These are phyloP conservation scores for Aphrophora alni DNA, from an alignment of 2,888 invertebrate species.

Conservation along the genomic window DNA sequence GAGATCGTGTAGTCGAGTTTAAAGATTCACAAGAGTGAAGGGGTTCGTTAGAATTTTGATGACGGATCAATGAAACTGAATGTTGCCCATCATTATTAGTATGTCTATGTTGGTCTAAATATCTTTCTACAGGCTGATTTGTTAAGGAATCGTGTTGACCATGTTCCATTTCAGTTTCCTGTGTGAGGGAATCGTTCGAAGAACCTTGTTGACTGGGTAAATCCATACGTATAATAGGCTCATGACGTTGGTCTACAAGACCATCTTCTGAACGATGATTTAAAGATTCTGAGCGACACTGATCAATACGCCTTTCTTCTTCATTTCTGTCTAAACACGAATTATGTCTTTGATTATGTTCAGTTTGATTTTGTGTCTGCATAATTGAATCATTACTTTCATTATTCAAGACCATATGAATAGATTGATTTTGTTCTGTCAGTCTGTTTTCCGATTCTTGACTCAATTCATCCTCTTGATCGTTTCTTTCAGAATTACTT, in stretches of 20 bases:
- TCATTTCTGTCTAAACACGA: neutral
- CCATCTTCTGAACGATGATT: neutral
- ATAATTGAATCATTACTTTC: neutral
- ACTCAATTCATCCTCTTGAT: constrained; percentile 49
- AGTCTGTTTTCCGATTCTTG: constrained; percentile 25
- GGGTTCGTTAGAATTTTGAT: neutral
- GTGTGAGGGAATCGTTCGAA: neutral
- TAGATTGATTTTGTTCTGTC: neutral
- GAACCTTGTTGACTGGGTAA: neutral
- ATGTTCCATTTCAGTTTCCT: neutral
- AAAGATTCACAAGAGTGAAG: neutral
- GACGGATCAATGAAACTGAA: neutral
- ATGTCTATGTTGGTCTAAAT: neutral
- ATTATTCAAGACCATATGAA: neutral
- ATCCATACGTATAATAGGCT: neutral
- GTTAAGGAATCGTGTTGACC: neutral
- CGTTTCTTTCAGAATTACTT: constrained; percentile 49
- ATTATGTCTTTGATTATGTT: neutral
- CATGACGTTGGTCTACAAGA: neutral
- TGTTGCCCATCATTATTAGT: neutral
- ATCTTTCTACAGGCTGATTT: neutral
- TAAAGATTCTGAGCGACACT: neutral
- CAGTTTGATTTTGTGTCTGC: neutral
- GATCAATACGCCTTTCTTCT: neutral
- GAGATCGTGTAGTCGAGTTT: neutral